A percentile compares a stretch with the other conserved stretches of the same genome.
phyloP scores from a whole-genome alignment of 2,797 vertebrate species.

The Danio jaintianensis region DNA sequence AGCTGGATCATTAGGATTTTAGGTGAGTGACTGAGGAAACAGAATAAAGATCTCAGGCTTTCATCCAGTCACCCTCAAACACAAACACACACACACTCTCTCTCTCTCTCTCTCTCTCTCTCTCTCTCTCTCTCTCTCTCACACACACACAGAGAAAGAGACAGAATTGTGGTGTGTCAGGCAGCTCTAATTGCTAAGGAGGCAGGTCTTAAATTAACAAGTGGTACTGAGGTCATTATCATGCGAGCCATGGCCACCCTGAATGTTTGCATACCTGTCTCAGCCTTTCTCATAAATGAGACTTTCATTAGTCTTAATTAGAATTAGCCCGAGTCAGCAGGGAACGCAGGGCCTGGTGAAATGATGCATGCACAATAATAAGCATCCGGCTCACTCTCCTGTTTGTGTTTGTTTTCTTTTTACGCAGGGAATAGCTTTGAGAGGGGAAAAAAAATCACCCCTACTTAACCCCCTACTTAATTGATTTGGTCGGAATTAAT shows the following conservation, averaged over 20 bases:
- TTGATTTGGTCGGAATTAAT: slow-evolving; percentile 92
- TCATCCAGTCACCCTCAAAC: slow-evolving; percentile 35
- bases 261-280: slow-evolving; percentile 92
- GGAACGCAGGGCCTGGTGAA: slow-evolving; percentile 87
- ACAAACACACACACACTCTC: slow-evolving; percentile 26
- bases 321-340: slow-evolving; percentile 91
- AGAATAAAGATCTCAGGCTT: slow-evolving; percentile 75
- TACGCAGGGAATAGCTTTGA: slow-evolving; percentile 43
- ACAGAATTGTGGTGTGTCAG: slow-evolving; percentile 81
- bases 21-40: slow-evolving; percentile 81
- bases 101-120: no score
- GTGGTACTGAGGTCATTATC: slow-evolving; percentile 82
- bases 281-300: slow-evolving; percentile 91
- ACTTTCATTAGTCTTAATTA: slow-evolving; percentile 97
- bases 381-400: slow-evolving; percentile 81
- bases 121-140: no score
- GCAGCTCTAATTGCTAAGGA: slow-evolving; percentile 89
- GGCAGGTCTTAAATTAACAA: slow-evolving; percentile 88
- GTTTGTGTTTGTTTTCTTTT: slow-evolving; percentile 43
- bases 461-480: slow-evolving; percentile 74
- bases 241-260: slow-evolving; percentile 88
- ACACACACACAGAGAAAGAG: slow-evolving; percentile 7
- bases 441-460: slow-evolving; percentile 37
- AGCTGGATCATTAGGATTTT: slow-evolving; percentile 75
- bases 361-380: slow-evolving; percentile 87